A percentile compares a stretch with the other conserved stretches of the same genome.
phyloP scores from a whole-genome alignment of 1,140 invertebrate species.

The Zeugodacus cucurbitae region DNA sequence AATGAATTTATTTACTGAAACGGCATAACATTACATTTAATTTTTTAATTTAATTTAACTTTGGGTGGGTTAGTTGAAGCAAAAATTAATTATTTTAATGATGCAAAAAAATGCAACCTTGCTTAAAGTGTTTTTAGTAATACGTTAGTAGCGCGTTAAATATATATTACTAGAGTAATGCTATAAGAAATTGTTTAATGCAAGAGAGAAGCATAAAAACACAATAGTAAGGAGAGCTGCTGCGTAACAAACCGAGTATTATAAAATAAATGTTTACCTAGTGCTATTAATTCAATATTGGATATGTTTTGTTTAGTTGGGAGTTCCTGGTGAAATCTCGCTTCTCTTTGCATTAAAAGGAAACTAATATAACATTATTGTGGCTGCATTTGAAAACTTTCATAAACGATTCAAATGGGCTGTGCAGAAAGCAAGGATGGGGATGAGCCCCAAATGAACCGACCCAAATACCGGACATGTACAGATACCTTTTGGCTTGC shows the following conservation, averaged over 20 bases:
- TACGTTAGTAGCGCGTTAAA: neutral
- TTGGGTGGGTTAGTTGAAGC: neutral
- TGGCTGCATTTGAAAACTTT: neutral
- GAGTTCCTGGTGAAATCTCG: no score
- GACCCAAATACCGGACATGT: conserved; percentile 71
- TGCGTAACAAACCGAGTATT: neutral
- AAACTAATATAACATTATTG: neutral
- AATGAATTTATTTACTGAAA: neutral
- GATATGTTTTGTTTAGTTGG: neutral
- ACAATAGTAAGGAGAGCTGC: neutral
- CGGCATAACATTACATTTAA: neutral
- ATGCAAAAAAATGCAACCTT: neutral
- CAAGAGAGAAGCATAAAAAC: neutral
- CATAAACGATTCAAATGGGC: conserved; percentile 50
- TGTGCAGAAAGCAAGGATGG: conserved; percentile 61
- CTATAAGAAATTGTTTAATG: neutral
- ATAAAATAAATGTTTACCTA: neutral
- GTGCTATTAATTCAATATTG: neutral
- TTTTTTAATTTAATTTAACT: neutral
- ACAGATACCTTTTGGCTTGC: conserved; percentile 89
- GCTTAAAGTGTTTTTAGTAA: neutral
- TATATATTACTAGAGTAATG: no score
- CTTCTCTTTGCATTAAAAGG: neutral
- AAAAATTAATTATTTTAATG: neutral
- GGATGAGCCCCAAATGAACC: conserved; percentile 52